These are phyloP conservation scores for Electrophaes corylata DNA, from an alignment of 2,888 invertebrate species.

Conservation along the genomic window DNA sequence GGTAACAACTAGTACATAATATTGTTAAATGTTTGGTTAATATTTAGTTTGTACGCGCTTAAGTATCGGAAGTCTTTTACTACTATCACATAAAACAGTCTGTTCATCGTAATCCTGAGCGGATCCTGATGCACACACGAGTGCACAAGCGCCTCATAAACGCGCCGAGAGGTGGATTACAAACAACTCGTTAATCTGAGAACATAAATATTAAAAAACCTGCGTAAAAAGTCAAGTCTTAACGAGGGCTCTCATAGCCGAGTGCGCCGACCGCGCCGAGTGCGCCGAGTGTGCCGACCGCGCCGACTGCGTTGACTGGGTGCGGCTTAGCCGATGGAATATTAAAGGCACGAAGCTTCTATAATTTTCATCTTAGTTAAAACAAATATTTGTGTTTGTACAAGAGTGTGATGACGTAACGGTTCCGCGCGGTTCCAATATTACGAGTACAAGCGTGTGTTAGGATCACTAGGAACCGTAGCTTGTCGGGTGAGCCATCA, in stretches of 20 bases:
- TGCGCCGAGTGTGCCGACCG: too few relatives aligned
- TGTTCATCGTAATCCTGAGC: conserved; percentile 3
- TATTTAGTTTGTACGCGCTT: too few relatives aligned
- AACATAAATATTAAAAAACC: conserved; percentile 5
- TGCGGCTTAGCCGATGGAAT: neutral
- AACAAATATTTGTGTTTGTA: too few relatives aligned
- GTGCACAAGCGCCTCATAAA: neutral
- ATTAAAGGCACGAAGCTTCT: conserved; percentile 5
- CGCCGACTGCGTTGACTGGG: too few relatives aligned
- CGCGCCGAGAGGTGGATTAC: neutral
- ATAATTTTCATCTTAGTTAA: neutral
- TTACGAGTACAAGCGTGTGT: too few relatives aligned
- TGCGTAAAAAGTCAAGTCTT: conserved; percentile 9
- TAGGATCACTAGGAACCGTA: too few relatives aligned
- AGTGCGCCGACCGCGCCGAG: neutral
- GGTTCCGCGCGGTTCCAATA: too few relatives aligned
- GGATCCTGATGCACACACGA: neutral
- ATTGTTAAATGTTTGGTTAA: too few relatives aligned
- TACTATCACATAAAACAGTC: conserved; percentile 3
- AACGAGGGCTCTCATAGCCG: conserved; percentile 4
- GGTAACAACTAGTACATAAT: too few relatives aligned
- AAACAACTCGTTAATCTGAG: conserved; percentile 12
- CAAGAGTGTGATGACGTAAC: too few relatives aligned
- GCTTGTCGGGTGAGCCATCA: too few relatives aligned
- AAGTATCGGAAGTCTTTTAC: too few relatives aligned